Base-by-base conservation (phyloP, 2,113 vertebrate species). In the Corythoichthys intestinalis region DNA sequence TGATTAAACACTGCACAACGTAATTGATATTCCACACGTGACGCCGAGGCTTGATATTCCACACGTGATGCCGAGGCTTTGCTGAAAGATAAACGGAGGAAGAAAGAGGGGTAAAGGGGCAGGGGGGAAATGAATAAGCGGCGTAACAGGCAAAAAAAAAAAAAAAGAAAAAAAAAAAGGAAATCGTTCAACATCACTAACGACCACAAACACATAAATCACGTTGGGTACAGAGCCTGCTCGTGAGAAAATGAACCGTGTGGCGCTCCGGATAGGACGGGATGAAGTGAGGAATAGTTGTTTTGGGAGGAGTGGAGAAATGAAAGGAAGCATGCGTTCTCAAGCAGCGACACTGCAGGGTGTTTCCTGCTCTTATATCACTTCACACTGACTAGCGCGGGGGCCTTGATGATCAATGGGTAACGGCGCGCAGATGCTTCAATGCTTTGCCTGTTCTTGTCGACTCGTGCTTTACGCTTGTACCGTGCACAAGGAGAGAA, bases 141-240 rank as follows among this genome's bases (percentile, higher is more conserved):
- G 37, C 4, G 12, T 39, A 20, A 20, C 34, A 52, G 49, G 35
- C 14, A 38, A 38, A 28, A 28, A 28, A 28, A 28, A 59, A 80
- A 70, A 14, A 38, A 38, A 80, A 70, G 6, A 38, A 38, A 59
- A 80, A 70, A 87, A 73, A 65, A 69, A 87, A 89, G 90, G 77
- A 83, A 89, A 93, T 92, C 90, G 90, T 85, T 92, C 90, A 88
- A 88, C 67, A 86, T 91, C 90, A 87, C 86, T 84, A 90, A 90
- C 88, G 89, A 85, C 85, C 83, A 89, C 91, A 92, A 91, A 92
- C 91, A 93, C 91, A 93, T 93, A 92, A 92, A 92, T 92, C 92
- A 93, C 80, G 2, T 44, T 10, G 59, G 73, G 70, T 82, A 83
- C 74, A 73, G 69, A 76, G 76, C 77, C 83, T n/a, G 78, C 72